A percentile compares a stretch with the other conserved stretches of the same genome.
These are phyloP conservation scores for Nesogale talazaci DNA, from an alignment of 2,113 vertebrate genomes.

Conservation along the genomic window DNA sequence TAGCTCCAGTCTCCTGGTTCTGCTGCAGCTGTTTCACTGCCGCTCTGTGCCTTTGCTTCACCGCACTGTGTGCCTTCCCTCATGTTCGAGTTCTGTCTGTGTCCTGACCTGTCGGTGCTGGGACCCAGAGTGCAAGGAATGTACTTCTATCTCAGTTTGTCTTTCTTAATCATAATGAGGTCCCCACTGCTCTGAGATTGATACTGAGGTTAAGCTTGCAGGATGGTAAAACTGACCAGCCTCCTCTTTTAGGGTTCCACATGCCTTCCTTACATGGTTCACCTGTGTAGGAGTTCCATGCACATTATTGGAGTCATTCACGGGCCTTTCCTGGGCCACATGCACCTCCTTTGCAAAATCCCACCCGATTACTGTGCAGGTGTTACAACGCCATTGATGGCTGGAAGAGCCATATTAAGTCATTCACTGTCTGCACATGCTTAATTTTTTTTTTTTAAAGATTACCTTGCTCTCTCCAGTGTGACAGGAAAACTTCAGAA, in stretches of 20 bases:
- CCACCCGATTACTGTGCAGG: background rate
- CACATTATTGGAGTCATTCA: background rate
- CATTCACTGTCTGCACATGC: background rate
- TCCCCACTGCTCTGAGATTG: background rate
- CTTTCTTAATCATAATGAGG: background rate
- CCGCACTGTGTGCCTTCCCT: background rate
- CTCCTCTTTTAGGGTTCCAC: background rate
- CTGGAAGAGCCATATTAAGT: background rate
- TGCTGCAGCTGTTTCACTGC: background rate
- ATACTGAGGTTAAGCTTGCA: background rate
- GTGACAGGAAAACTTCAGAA: background rate
- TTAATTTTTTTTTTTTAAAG: constrained; percentile 25
- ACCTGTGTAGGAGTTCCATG: background rate
- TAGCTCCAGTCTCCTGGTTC: background rate
- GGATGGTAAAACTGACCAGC: background rate
- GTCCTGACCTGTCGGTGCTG: background rate
- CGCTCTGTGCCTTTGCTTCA: background rate
- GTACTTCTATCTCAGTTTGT: background rate
- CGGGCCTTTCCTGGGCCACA: background rate
- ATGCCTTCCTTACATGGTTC: background rate
- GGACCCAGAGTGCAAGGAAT: background rate
- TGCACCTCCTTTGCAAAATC: background rate
- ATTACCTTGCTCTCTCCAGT: background rate
- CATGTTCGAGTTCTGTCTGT: too few species aligned
- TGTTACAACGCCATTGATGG: too few species aligned